Evolutionary conservation across 2,797 vertebrate species (phyloP).

Genomic region (Amblyraja radiata): DNA sequence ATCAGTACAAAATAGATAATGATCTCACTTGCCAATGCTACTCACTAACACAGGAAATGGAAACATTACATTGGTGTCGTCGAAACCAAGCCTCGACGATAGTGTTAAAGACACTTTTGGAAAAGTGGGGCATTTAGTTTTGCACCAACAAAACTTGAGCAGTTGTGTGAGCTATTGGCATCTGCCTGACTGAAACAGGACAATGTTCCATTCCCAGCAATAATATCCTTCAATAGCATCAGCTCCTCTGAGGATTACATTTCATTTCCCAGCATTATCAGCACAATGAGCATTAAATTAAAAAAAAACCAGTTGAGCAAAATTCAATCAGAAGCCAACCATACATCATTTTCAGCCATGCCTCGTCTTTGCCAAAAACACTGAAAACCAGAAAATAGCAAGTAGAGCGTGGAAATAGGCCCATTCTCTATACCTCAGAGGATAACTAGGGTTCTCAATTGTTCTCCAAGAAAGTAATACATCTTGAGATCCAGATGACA

Average conservation of each 20-base stretch:
- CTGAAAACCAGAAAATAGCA: neutral
- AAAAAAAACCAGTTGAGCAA: neutral
- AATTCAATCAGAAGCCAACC: neutral
- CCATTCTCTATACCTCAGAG: neutral
- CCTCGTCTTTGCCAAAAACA: neutral
- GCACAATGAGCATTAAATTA: neutral
- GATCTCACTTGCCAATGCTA: neutral
- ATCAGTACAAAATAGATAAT: neutral
- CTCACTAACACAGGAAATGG: neutral
- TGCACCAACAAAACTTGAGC: neutral
- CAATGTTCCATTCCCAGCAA: neutral
- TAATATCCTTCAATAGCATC: neutral
- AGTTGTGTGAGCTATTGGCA: neutral
- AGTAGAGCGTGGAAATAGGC: neutral
- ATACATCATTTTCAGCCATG: neutral
- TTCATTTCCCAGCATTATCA: neutral
- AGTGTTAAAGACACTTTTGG: neutral
- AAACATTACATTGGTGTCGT: neutral
- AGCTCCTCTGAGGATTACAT: neutral
- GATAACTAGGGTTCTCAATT: neutral
- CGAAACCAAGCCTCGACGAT: neutral
- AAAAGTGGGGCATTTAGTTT: neutral
- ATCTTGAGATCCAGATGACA: conserved; percentile 17
- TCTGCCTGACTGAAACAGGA: neutral
- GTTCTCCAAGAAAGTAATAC: neutral